Percentiles rank a stretch among this genome's conserved stretches.
Conservation (phyloP, 2,888 invertebrate species). For the Chaitophorus viminalis region DNA sequence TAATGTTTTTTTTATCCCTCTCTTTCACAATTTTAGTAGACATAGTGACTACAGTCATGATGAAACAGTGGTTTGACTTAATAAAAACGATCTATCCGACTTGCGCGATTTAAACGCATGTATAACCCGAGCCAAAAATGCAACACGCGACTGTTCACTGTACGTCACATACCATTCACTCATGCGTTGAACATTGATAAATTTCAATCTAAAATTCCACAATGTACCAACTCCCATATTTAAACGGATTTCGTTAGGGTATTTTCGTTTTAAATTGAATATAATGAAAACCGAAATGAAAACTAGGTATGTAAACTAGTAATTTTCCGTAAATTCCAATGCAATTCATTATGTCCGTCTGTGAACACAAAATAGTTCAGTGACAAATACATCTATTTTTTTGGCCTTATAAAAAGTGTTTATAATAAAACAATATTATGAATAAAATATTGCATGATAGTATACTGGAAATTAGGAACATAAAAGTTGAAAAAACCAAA, state of each 20-base stretch:
- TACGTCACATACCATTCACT: slow-evolving; percentile 11
- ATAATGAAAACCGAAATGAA: not conserved
- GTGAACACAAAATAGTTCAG: not conserved
- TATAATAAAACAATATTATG: too few relatives aligned
- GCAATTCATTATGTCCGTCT: not conserved
- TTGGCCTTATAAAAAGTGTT: too few relatives aligned
- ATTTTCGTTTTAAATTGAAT: slow-evolving; percentile 31
- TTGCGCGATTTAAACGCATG: slow-evolving; percentile 15
- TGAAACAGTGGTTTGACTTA: slow-evolving; percentile 47
- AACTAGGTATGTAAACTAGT: not conserved
- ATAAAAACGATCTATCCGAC: slow-evolving; percentile 46
- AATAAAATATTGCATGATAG: too few relatives aligned
- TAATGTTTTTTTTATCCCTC: slow-evolving; percentile 32
- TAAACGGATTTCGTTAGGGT: slow-evolving; percentile 26
- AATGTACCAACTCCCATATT: not conserved
- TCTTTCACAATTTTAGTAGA: slow-evolving; percentile 11
- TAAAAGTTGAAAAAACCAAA: too few relatives aligned
- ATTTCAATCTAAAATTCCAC: slow-evolving; percentile 46
- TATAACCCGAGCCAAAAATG: slow-evolving; percentile 15
- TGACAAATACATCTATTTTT: too few relatives aligned
- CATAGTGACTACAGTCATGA: slow-evolving; percentile 34
- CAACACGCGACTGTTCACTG: not conserved
- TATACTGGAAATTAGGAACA: too few relatives aligned
- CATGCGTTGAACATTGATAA: not conserved
- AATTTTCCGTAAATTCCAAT: not conserved